Base-by-base conservation (phyloP, 2,797 vertebrate species). In the Fistularia commersonii region DNA sequence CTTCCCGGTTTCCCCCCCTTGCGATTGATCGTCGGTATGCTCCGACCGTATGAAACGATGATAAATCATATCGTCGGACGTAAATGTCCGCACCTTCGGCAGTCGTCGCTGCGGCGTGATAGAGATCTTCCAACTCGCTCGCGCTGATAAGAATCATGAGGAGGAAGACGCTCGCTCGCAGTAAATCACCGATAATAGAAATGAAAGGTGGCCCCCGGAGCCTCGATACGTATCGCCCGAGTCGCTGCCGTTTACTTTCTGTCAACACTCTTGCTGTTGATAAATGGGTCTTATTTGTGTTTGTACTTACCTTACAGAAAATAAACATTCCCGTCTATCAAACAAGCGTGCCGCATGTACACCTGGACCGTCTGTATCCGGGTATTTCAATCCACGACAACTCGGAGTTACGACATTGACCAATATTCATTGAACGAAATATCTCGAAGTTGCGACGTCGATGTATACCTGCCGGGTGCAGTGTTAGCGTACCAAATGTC, bases 171-270 rank as follows among this genome's bases (percentile, higher is more conserved):
- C 60, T 75, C 57, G 11, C 37, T 35, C 46, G 63, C 41, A 40
- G 64, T 76, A 66, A 32, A 76, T 73, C 53, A 47, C 67, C 70
- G 74, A 72, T 76, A 72, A 69, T 61, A 57, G 62, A 44, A 74
- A 67, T 61, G 51, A 74, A 69, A 61, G 54, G 45, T 2, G 34
- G 60, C 65, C 63, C 51, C 36, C 23, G 55, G 52, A 32, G 59
- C 51, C 6, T 55, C 46, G 74, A 81, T 78, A 76, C 46, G 48
- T 61, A 74, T 69, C 41, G 6, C 15, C 61, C 64, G 60, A 69
- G 51, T 65, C 60, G 34, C 39, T 11, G 54, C 40, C 51, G 54
- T 64, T 74, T 49, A 63, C 57, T 64, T 71, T 48, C 74, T 81
- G 57, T 75, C 54, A 60, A 48, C 64, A 56, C 42, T 48, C 39